Percentiles rank a stretch among this genome's conserved stretches.
Evolutionary conservation across 2,797 vertebrate genomes (phyloP).

Genomic region (Sarcoramphus papa): DNA sequence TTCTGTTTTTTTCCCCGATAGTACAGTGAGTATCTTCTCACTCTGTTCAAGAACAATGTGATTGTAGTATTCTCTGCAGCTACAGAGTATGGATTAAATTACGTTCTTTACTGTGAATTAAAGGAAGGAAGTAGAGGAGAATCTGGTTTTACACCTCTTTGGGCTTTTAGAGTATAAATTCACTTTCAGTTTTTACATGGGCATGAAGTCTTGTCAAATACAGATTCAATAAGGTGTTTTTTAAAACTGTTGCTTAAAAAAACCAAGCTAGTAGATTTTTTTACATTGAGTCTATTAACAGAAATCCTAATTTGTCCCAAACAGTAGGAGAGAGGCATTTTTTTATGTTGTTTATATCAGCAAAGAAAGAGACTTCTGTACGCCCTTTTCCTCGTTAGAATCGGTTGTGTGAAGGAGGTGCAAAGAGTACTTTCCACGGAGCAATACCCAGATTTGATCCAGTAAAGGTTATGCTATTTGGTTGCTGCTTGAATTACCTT

Average conservation of each 20-base stretch:
- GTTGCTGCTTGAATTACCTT: neutral
- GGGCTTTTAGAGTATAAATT: neutral
- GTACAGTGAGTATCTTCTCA: neutral
- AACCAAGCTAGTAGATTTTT: neutral
- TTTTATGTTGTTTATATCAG: neutral
- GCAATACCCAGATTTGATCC: neutral
- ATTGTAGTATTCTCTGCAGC: neutral
- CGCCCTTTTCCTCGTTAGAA: neutral
- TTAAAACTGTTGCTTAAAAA: neutral
- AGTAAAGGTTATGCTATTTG: fast-evolving
- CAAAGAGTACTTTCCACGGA: neutral
- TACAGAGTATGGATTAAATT: neutral
- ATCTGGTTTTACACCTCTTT: neutral
- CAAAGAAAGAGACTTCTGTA: neutral
- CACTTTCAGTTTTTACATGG: neutral
- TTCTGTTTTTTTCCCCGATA: fast-evolving
- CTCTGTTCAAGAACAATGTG: neutral
- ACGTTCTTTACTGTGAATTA: neutral
- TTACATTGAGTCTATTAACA: neutral
- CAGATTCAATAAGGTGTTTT: neutral
- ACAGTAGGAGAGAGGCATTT: neutral
- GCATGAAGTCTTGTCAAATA: neutral
- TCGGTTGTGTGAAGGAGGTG: fast-evolving
- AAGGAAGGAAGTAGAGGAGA: neutral
- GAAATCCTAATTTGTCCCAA: neutral